Conservation (phyloP, 2,888 invertebrate genomes). For the Limulus polyphemus region DNA sequence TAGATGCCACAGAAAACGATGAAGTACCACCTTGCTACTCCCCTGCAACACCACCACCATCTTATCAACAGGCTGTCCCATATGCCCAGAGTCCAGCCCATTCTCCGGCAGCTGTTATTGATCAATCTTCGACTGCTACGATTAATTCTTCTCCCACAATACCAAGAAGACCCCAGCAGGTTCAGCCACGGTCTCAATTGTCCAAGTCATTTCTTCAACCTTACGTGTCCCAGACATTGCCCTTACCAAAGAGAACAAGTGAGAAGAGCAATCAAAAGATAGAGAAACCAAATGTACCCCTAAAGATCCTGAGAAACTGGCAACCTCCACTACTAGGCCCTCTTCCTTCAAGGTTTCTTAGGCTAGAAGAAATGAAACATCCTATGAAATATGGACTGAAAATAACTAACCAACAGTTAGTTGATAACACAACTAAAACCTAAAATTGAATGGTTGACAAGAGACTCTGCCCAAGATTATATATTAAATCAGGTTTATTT, state of each 20-base stretch:
- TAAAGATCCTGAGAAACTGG: conserved; percentile 49
- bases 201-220: not conserved
- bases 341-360: conserved; percentile 63
- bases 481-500: too few relatives aligned
- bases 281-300: conserved; percentile 26
- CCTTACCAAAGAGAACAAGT: not conserved
- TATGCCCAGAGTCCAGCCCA: conserved; percentile 20
- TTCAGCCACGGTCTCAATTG: not conserved
- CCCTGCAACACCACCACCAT: conserved; percentile 28
- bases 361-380: conserved; percentile 38
- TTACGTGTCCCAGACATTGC: not conserved
- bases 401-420: too few relatives aligned
- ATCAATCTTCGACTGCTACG: not conserved
- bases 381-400: conserved; percentile 4
- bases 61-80: conserved; percentile 30
- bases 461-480: too few relatives aligned
- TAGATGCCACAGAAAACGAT: conserved; percentile 27
- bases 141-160: not conserved
- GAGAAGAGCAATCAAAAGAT: not conserved
- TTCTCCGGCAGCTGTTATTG: conserved; percentile 1
- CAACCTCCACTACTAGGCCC: conserved; percentile 63
- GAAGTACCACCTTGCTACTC: conserved; percentile 25
- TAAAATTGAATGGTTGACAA: too few relatives aligned
- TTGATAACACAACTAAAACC: too few relatives aligned
- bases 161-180: not conserved